Evolutionary conservation across 2,797 vertebrate genomes (phyloP), one percentile per base, ranked within the genome.

Genomic region (Mormyrus hasselquistii): DNA sequence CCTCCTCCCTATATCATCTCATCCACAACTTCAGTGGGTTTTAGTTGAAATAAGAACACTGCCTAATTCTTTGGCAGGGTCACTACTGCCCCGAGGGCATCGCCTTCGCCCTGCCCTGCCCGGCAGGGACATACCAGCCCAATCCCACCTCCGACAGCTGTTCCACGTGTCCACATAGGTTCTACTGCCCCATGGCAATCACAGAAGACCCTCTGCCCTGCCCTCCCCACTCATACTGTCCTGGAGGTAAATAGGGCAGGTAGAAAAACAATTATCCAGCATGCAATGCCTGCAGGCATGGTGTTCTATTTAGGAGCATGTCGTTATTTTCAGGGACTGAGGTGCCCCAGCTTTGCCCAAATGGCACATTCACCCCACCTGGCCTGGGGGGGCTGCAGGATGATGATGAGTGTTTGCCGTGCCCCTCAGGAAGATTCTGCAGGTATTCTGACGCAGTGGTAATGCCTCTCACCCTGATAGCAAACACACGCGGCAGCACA

Each of bases 341-440:
- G 94, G 94, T 96, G 89, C 98, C 98, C 44, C 93, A 93, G 89
- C 92, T 90, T 0, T 99, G 98, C 89, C 97, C 97, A 14, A 95
- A 97, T 89, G 98, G 98, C 90, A 98, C 97, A 2, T 97, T 97
- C 91, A 97, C 97, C 25, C 92, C 92, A 85, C 89, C 91, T 73
- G 94, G 96, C 25, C 89, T 91, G 10, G 88, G 90, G 49, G 97
- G 98, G 3, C 95, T 99, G 59, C 96, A 93, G 91, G 95, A 96
- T 41, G 95, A 97, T 89, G 93, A 90, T 69, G 97, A 97, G 92
- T 99, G 98, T 90, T 94, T 96, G 62, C 90, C 96, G 0, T 99
- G 98, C 91, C 96, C 96, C 41, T 92, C 97, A 22, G 98, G 98
- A 69, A 96, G 93, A 90, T 98, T 97, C 93, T 99, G 98, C 97